Evolutionary conservation across 1,140 invertebrate species (phyloP).

Genomic region (Lerema accius): DNA sequence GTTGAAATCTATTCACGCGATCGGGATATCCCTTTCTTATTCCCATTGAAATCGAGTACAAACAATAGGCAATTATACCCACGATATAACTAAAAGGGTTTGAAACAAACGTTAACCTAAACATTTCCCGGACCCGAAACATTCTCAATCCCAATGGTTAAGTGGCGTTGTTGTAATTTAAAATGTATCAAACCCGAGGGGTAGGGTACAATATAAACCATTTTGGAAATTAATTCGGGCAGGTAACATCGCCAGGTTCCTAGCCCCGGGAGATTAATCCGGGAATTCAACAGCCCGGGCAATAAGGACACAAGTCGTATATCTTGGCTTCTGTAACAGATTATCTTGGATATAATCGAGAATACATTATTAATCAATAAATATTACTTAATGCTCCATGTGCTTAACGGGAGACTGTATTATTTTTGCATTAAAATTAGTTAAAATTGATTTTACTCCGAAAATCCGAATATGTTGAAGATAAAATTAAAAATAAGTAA

Average conservation of each 20-base stretch:
- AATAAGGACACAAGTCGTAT: conserved; percentile 12
- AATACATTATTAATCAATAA: not conserved
- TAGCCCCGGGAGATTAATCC: conserved; percentile 20
- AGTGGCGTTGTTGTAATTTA: conserved; percentile 29
- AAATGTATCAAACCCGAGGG: conserved; percentile 23
- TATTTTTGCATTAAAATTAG: no score
- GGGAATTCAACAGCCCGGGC: conserved; percentile 24
- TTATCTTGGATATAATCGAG: conserved; percentile 1
- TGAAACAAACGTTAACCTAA: conserved; percentile 2
- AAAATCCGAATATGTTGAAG: no score
- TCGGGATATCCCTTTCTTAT: not conserved
- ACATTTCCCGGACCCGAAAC: conserved; percentile 12
- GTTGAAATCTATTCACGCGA: no score
- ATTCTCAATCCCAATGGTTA: conserved; percentile 19
- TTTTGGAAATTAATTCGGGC: conserved; percentile 41
- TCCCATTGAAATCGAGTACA: not conserved
- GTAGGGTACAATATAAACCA: conserved; percentile 25
- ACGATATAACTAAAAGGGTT: not conserved
- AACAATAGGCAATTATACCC: not conserved
- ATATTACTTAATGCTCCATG: not conserved
- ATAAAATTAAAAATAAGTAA: no score
- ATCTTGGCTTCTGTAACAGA: conserved; percentile 7
- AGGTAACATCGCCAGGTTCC: conserved; percentile 40
- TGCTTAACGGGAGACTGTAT: not conserved
- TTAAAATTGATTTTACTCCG: no score